Evolutionary conservation across 92 coral and sea anemone species (phyloP).

Genomic region (Porites cylindrica): DNA sequence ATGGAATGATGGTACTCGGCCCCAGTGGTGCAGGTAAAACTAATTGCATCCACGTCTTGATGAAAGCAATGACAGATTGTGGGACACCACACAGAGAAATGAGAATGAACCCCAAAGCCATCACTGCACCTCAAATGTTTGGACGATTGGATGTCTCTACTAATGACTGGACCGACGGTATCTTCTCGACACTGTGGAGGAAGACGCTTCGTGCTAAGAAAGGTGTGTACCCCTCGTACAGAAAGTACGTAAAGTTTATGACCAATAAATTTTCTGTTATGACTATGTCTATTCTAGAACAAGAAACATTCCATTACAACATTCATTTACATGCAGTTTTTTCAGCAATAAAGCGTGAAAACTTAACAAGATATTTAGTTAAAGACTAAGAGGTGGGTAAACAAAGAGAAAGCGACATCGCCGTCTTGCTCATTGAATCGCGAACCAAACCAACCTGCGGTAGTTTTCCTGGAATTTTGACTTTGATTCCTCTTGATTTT

Average conservation of each 20-base stretch:
- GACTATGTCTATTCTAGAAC: too few species aligned
- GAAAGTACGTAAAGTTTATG: too few species aligned
- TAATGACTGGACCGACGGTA: constrained; percentile 94
- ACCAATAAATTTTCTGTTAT: too few species aligned
- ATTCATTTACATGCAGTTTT: too few species aligned
- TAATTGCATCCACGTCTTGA: constrained; percentile 81
- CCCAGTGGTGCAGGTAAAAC: constrained; percentile 96
- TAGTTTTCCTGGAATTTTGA: neutral
- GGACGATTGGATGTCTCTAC: constrained; percentile 90
- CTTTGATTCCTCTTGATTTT: too few species aligned
- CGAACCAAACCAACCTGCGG: neutral
- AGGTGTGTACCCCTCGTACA: constrained; percentile 44
- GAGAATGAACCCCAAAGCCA: constrained; percentile 96
- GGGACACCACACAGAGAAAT: constrained; percentile 92
- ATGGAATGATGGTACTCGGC: constrained; percentile 96
- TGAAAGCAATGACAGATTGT: constrained; percentile 92
- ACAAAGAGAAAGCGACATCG: too few species aligned
- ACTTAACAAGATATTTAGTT: too few species aligned
- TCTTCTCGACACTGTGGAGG: constrained; percentile 90
- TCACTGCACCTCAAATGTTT: constrained; percentile 96
- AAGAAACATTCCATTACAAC: too few species aligned
- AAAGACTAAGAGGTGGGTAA: too few species aligned
- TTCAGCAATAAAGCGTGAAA: too few species aligned
- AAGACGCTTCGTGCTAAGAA: constrained; percentile 94
- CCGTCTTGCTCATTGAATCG: too few species aligned